A percentile compares a stretch with the other conserved stretches of the same genome.
Conservation (phyloP, 2,797 vertebrate genomes). For the Pangasius sanitwongsei region DNA sequence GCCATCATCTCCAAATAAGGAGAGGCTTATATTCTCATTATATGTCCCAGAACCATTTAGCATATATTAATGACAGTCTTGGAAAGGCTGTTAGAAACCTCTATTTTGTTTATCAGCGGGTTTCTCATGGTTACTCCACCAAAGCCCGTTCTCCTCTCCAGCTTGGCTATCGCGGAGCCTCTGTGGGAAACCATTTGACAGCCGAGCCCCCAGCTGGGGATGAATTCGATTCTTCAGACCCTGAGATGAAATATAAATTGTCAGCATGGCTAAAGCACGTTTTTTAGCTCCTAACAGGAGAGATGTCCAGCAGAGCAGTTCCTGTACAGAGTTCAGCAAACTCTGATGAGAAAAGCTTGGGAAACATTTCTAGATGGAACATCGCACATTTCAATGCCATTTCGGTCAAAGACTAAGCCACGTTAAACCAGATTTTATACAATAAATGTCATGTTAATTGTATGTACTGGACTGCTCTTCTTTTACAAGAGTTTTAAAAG, state of each 20-base stretch:
- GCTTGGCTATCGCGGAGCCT: constrained; percentile 72
- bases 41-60: constrained; percentile 65
- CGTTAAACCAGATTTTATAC: neutral
- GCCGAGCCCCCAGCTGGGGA: constrained; percentile 84
- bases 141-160: constrained; percentile 70
- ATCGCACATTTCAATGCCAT: neutral
- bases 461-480: neutral
- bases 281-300: constrained; percentile 73
- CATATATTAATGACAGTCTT: constrained; percentile 70
- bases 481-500: neutral
- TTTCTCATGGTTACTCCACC: constrained; percentile 65
- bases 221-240: constrained; percentile 84
- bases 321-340: constrained; percentile 9
- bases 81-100: constrained; percentile 67
- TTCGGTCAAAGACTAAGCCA: neutral
- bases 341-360: constrained; percentile 19
- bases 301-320: constrained; percentile 61
- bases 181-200: constrained; percentile 89
- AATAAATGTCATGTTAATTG: neutral
- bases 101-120: constrained; percentile 62
- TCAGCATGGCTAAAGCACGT: constrained; percentile 83
- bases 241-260: constrained; percentile 83
- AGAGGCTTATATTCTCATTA: constrained; percentile 67
- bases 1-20: constrained; percentile 68
- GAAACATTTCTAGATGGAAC: neutral